Evolutionary conservation across 1,140 invertebrate genomes (phyloP).

Genomic region (Penaeus indicus): DNA sequence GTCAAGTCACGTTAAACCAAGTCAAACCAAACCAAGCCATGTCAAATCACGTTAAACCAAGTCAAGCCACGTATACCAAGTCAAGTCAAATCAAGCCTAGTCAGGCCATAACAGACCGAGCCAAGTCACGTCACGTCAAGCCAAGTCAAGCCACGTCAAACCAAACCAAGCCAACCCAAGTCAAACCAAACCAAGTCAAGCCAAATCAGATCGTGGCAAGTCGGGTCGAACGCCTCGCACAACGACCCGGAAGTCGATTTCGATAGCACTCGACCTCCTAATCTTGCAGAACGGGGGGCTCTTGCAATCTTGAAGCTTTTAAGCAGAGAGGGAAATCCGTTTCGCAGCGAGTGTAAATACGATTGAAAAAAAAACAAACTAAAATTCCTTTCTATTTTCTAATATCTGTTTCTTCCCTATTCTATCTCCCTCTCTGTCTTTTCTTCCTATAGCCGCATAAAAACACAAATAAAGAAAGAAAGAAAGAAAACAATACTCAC

Average conservation of each 20-base stretch:
- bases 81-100: neutral
- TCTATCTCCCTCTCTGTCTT: no score
- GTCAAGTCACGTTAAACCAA: neutral
- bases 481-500: no score
- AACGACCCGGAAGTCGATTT: slow-evolving; percentile 21
- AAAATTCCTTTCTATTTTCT: no score
- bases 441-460: no score
- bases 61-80: neutral
- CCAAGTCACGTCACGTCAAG: neutral
- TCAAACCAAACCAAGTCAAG: slow-evolving; percentile 13
- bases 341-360: no score
- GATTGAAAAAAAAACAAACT: no score
- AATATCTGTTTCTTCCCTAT: no score
- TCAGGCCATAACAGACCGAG: neutral
- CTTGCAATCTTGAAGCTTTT: no score
- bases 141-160: neutral
- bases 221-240: neutral
- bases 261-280: neutral
- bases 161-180: neutral
- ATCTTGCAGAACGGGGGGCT: neutral
- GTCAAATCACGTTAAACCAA: neutral
- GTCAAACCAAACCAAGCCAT: neutral
- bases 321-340: no score
- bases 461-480: no score
- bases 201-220: neutral